Conservation (phyloP, 2,888 invertebrate species). For the Eustalomyia histrio region DNA sequence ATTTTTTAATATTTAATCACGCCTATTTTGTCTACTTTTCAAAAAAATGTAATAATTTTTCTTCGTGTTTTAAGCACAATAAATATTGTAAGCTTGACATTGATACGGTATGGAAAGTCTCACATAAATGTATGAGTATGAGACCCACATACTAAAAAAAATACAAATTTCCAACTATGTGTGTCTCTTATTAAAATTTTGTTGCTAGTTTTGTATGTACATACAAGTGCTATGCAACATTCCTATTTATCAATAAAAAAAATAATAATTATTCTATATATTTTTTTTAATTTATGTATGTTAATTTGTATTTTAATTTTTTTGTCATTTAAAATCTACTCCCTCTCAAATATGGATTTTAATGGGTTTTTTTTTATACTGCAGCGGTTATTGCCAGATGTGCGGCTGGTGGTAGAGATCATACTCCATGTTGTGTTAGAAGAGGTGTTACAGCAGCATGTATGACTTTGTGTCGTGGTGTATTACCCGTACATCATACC, state of each 20-base stretch:
- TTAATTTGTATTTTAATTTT: neutral
- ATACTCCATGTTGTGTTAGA: constrained; percentile 86
- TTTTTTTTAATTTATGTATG: constrained; percentile 28
- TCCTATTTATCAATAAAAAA: constrained; percentile 38
- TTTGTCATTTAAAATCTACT: constrained; percentile 3
- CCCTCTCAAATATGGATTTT: constrained; percentile 1
- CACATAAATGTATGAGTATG: too few species aligned
- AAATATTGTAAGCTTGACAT: too few species aligned
- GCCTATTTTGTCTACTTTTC: too few species aligned
- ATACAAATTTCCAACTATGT: neutral
- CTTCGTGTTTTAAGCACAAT: too few species aligned
- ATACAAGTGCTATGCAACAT: constrained; percentile 29
- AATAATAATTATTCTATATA: constrained; percentile 9
- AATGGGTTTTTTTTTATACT: constrained; percentile 13
- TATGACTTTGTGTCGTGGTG: constrained; percentile 87
- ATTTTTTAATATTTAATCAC: too few species aligned
- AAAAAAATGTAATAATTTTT: too few species aligned
- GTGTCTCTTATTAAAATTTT: neutral
- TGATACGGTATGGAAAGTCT: too few species aligned
- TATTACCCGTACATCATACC: constrained; percentile 81
- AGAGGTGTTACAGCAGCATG: constrained; percentile 86
- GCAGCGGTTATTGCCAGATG: constrained; percentile 79
- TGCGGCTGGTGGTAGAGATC: constrained; percentile 84
- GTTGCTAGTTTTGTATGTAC: too few species aligned
- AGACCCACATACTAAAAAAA: neutral